These are phyloP conservation scores for Sebastes taczanowskii DNA, from an alignment of 2,797 vertebrate genomes.

Conservation along the genomic window DNA sequence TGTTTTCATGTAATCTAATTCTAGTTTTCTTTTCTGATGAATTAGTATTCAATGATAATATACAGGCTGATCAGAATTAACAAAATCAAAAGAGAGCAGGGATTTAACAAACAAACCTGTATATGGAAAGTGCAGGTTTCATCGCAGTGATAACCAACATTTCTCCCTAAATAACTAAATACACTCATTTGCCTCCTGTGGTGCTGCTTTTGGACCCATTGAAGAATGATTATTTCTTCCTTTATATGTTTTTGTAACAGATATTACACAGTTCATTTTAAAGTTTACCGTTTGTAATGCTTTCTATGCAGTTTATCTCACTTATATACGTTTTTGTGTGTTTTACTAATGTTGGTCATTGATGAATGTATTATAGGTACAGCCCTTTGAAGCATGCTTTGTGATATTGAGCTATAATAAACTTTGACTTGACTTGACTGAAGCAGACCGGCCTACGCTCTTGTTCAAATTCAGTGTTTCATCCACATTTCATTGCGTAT, in stretches of 20 bases:
- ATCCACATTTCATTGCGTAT: background rate
- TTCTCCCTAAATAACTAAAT: background rate
- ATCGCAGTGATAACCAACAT: background rate
- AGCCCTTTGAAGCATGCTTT: too few relatives aligned
- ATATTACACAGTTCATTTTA: background rate
- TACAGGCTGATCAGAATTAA: background rate
- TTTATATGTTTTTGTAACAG: background rate
- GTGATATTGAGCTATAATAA: too few relatives aligned
- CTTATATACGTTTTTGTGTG: too few relatives aligned
- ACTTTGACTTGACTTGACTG: too few relatives aligned
- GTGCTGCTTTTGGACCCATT: background rate
- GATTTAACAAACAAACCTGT: background rate
- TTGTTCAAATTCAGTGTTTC: background rate
- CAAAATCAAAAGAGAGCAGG: background rate
- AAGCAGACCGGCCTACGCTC: background rate
- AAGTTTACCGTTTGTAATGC: background rate
- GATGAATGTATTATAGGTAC: rapidly evolving
- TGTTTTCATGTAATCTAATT: background rate
- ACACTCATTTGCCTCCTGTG: background rate
- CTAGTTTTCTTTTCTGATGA: background rate
- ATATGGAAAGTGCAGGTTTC: background rate
- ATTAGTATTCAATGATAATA: background rate
- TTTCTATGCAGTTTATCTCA: too few relatives aligned
- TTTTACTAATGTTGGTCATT: too few relatives aligned
- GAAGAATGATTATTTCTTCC: background rate